Percentiles rank a stretch among this genome's conserved stretches.
Evolutionary conservation across 2,888 invertebrate species (phyloP).

Genomic region (Palloptera scutellata): DNA sequence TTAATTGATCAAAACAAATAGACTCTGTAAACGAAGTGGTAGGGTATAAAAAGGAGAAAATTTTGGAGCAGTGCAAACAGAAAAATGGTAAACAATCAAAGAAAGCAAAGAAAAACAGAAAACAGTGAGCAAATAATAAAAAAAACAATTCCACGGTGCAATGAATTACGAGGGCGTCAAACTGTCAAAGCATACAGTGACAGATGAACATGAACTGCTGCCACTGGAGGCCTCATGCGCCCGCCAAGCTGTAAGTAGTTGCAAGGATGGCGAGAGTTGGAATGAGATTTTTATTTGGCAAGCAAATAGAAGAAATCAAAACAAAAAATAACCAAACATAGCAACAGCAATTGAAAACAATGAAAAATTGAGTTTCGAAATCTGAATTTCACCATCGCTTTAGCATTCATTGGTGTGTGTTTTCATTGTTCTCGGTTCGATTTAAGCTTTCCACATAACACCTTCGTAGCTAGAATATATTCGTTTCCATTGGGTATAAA

Average conservation of each 20-base stretch:
- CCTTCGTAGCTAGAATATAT: no score
- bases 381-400: background rate
- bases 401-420: no score
- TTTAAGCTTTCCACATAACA: no score
- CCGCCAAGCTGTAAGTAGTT: background rate
- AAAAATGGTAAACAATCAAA: no score
- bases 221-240: conserved; percentile 22
- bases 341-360: background rate
- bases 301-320: background rate
- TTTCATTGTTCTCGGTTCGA: no score
- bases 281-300: background rate
- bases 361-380: background rate
- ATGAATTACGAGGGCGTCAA: conserved; percentile 56
- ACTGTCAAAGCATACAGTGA: conserved; percentile 52
- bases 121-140: background rate
- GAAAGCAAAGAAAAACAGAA: conserved; percentile 9
- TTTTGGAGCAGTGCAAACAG: background rate
- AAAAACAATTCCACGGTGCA: conserved; percentile 46
- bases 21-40: no score
- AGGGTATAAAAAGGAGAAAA: conserved; percentile 11
- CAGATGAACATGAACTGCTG: conserved; percentile 42
- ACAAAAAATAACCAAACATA: no score
- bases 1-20: no score
- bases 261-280: background rate
- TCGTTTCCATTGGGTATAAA: no score